A percentile compares a stretch with the other conserved stretches of the same genome.
phyloP scores from a whole-genome alignment of 2,113 vertebrate genomes.

The Prunella fulvescens region DNA sequence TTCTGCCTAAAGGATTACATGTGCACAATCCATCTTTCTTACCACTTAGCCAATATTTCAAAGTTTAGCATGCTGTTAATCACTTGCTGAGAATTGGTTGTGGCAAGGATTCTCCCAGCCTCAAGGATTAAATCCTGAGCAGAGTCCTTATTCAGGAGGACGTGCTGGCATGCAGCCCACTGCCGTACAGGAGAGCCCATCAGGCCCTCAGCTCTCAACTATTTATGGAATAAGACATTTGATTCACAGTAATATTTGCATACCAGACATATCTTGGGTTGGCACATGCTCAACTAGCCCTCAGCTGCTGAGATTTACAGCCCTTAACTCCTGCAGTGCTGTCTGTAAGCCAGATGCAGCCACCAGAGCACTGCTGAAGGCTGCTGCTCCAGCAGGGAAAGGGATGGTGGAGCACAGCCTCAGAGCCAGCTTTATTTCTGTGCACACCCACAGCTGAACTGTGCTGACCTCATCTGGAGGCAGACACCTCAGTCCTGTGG shows the following conservation, averaged over 20 bases:
- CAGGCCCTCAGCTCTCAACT: neutral
- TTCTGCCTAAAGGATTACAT: neutral
- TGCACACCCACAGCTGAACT: accelerated
- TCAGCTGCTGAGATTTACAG: neutral
- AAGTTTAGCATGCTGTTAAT: neutral
- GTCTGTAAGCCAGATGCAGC: neutral
- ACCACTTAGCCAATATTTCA: neutral
- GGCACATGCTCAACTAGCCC: neutral
- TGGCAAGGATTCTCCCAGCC: neutral
- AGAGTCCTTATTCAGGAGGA: neutral
- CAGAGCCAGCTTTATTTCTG: neutral
- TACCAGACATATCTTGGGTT: neutral
- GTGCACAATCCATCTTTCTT: neutral
- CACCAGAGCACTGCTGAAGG: neutral
- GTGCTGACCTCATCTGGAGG: accelerated
- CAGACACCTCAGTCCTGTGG: neutral
- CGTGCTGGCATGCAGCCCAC: neutral
- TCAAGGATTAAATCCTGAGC: neutral
- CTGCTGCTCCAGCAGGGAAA: neutral
- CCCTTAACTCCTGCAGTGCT: neutral
- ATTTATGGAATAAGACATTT: neutral
- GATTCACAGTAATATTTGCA: neutral
- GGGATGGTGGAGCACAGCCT: neutral
- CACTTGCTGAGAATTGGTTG: neutral
- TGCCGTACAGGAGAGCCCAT: neutral